Base-by-base conservation (phyloP, 2,888 invertebrate genomes). In the Gasteruption jaculator region DNA sequence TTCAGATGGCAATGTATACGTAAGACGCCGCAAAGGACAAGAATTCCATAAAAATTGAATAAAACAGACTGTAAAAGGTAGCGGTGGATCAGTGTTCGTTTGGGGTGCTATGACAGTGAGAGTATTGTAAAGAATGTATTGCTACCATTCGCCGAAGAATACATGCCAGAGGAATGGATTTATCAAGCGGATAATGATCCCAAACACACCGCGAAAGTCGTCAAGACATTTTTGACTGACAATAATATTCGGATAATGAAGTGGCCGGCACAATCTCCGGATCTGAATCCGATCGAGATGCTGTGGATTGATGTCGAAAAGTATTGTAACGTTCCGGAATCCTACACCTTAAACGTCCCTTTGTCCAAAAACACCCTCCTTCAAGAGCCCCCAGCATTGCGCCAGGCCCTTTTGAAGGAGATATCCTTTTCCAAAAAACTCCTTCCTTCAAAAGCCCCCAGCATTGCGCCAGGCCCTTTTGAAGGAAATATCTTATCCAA, bases 131-230 rank as follows among this genome's bases (percentile, higher is more conserved):
- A 32, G 18, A 7, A 6, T 16, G n/a, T 32, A 24, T 10, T 33
- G 30, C 5, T 27, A 11, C 40, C 33, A 3, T 40, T 27, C 25
- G 34, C 27, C 26, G 29, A 40, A 19, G 8, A 40, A 27, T 40
- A 40, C 19, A 33, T 33, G 20, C 16, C 12, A 40, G 34, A 40
- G 15, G 40, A 40, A 27, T 40, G 33, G 20, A 43, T 43, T 21
- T 43, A 33, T 37, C 33, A 43, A 43, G 38, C 43, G 16, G 43
- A 43, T 24, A 43, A 43, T n/a, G 43, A 43, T 26, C 29, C 43
- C 25, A 43, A 43, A 27, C 38, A 38, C 24, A 41, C 38, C 11
- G 31, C 27, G 24, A 36, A 32, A 10, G 32, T 33, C 14, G 36
- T 30, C 7, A 38, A 43, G 18, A 33, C 22, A 5, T 43, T 34